Base-by-base conservation (phyloP, 1,140 invertebrate genomes). In the Melitaea cinxia region DNA sequence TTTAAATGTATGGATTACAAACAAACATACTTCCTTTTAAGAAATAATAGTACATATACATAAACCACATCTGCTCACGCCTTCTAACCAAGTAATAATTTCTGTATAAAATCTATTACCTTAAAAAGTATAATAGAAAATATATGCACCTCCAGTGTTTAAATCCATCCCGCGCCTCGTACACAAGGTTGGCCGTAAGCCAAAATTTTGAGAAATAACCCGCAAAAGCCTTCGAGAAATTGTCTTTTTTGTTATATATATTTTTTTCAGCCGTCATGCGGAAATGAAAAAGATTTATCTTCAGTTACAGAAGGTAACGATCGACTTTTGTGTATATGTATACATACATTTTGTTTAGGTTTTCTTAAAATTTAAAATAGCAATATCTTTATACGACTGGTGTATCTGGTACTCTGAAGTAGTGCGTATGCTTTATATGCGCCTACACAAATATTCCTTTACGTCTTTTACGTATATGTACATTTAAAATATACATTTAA, bases 271-370 rank as follows among this genome's bases (percentile, higher is more conserved):
- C 56, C 57, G 53, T 28, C 50, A 55, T 39, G 70, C 70, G 70
- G 65, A 67, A 72, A 68, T 68, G 70, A 59, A 72, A 68, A 68
- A 68, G 65, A 72, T 72, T 72, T 68, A 72, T 72, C 52, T 65
- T 28, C 52, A 49, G 37, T 53, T 61, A 50, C 12, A 15, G 6
- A 53, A 33, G 47, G 33, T 53, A 60, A 19, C 23, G 33, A 61
- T 39, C 23, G 10, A 12, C n/a, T n/a, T n/a, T 61, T 61, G 17
- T 26, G 3, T 19, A 45, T 19, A 6, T 47, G n/a, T n/a, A n/a
- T n/a, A n/a, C n/a, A n/a, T n/a, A n/a, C n/a, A n/a, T n/a, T n/a
- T n/a, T n/a, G n/a, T n/a, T n/a, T n/a, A n/a, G n/a, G n/a, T n/a
- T n/a, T n/a, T n/a, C n/a, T n/a, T n/a, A n/a, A n/a, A n/a, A n/a